Percentiles rank a stretch among this genome's conserved stretches.
Conservation (phyloP, 2,797 vertebrate genomes). For the Pseudochaenichthys georgianus region DNA sequence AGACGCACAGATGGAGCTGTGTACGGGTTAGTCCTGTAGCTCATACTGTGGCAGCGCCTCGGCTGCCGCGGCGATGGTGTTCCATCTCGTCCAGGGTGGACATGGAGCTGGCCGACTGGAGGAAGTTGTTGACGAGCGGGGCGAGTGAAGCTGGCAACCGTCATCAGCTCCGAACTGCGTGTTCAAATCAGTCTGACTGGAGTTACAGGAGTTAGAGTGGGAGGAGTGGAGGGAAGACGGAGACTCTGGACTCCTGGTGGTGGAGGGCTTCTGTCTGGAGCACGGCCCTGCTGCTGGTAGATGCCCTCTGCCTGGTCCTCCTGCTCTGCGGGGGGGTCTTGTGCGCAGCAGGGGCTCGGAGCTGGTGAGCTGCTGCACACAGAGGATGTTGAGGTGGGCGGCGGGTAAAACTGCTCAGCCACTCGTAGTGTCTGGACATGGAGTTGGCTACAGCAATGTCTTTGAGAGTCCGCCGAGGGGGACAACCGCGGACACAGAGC, state of each 20-base stretch:
- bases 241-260: conserved; percentile 78
- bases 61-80: conserved; percentile 49
- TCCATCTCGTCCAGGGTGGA: conserved; percentile 74
- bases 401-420: conserved; percentile 82
- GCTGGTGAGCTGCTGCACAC: conserved; percentile 80
- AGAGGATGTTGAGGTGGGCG: conserved; percentile 83
- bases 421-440: conserved; percentile 77
- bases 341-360: conserved; percentile 79
- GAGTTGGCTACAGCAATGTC: conserved; percentile 67
- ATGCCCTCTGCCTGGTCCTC: conserved; percentile 50
- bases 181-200: conserved; percentile 69
- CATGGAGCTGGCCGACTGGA: conserved; percentile 77
- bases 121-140: conserved; percentile 79
- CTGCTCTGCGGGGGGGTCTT: conserved; percentile 33
- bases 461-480: conserved; percentile 77
- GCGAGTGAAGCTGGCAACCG: conserved; percentile 13
- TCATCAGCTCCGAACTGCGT: conserved; percentile 42
- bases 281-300: conserved; percentile 66
- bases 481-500: conserved; percentile 79
- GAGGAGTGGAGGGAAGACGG: conserved; percentile 71
- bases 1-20: conserved; percentile 1
- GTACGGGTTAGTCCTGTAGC: conserved; percentile 78
- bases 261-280: conserved; percentile 81
- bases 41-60: conserved; percentile 68
- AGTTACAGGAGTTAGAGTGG: conserved; percentile 76